Evolutionary conservation across 2,113 vertebrate species (phyloP).

Genomic region (Terrapene triunguis): DNA sequence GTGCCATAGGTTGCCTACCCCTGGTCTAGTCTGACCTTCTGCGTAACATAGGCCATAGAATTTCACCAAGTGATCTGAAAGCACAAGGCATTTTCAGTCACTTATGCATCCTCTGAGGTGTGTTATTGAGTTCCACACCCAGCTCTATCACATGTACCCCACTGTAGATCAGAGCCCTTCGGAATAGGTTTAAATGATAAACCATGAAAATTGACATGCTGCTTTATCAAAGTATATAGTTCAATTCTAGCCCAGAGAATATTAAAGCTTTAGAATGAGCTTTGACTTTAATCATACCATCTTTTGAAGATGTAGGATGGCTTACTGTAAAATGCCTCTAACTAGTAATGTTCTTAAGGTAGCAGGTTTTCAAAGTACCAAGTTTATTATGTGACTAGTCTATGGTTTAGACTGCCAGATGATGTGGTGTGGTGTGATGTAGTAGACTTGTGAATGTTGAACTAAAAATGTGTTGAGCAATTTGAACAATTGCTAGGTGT

Average conservation of each 20-base stretch:
- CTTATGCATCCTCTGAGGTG: background rate
- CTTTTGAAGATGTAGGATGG: conserved; percentile 5
- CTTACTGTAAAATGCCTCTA: background rate
- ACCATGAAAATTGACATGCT: background rate
- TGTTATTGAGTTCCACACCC: background rate
- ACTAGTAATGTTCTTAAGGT: background rate
- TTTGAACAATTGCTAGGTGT: background rate
- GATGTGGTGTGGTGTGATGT: background rate
- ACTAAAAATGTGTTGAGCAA: background rate
- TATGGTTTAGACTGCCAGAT: background rate
- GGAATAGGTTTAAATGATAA: background rate
- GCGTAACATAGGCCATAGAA: background rate
- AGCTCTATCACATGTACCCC: background rate
- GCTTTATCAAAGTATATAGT: background rate
- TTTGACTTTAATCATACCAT: background rate
- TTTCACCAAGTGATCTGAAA: background rate
- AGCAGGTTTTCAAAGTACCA: background rate
- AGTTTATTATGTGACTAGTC: background rate
- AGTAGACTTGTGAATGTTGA: background rate
- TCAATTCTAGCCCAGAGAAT: background rate
- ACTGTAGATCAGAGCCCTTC: background rate
- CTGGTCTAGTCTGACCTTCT: fast-evolving
- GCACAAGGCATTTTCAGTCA: background rate
- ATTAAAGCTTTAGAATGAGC: conserved; percentile 19
- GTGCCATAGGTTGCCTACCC: too few relatives aligned